Evolutionary conservation across 1,140 invertebrate genomes (phyloP).

Genomic region (Helicoverpa armigera): DNA sequence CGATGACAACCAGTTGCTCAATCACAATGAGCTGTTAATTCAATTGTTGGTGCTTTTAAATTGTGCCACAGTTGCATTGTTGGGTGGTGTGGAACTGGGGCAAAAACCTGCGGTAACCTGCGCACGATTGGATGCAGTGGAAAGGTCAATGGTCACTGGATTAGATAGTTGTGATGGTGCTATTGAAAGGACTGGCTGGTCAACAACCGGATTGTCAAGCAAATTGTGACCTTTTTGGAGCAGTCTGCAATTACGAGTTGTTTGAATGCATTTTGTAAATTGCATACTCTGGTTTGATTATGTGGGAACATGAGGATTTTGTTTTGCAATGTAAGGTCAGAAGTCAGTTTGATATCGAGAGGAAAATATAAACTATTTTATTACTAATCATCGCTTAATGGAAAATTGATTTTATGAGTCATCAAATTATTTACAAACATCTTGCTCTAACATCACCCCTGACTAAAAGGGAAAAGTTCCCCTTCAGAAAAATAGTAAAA

Average conservation of each 20-base stretch:
- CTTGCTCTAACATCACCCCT: too few relatives aligned
- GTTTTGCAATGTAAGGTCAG: neutral
- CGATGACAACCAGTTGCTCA: conserved; percentile 51
- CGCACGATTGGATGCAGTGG: conserved; percentile 16
- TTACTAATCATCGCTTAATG: too few relatives aligned
- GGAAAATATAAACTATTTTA: neutral
- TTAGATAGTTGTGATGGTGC: conserved; percentile 25
- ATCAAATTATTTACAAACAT: too few relatives aligned
- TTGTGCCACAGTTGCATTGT: neutral
- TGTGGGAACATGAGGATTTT: neutral
- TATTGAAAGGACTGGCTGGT: conserved; percentile 10
- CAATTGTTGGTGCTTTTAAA: conserved; percentile 30
- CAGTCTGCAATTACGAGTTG: too few relatives aligned
- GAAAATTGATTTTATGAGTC: too few relatives aligned
- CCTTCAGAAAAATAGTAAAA: neutral
- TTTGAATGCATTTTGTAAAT: too few relatives aligned
- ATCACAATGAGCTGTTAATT: conserved; percentile 47
- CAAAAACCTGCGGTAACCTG: conserved; percentile 32
- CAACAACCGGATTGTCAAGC: conserved; percentile 3
- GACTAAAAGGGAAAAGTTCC: neutral
- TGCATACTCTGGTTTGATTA: neutral
- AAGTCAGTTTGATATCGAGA: neutral
- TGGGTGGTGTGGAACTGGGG: neutral
- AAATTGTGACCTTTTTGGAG: conserved; percentile 12
- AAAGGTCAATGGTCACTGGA: conserved; percentile 26